phyloP scores from a whole-genome alignment of 2,113 vertebrate genomes.

The Ceuthmochares aereus region DNA sequence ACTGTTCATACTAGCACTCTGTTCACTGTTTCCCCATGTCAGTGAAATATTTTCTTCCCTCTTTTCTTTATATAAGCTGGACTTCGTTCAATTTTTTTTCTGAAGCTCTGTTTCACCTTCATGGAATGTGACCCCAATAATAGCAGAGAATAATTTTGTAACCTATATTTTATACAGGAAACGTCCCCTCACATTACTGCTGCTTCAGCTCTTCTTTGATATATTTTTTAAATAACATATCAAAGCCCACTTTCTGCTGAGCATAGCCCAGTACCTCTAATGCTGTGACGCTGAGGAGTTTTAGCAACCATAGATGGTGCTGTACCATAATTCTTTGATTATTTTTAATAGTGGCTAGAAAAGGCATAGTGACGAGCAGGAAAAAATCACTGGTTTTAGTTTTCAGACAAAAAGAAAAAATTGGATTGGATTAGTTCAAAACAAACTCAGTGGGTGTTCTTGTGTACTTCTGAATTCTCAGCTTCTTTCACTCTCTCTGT shows the following conservation, averaged over 20 bases:
- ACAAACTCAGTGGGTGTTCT: not conserved
- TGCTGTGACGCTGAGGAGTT: not conserved
- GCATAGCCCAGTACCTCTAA: not conserved
- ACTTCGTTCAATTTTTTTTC: not conserved
- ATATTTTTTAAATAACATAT: not conserved
- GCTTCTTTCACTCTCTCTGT: not conserved
- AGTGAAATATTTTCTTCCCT: not conserved
- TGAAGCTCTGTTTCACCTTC: not conserved
- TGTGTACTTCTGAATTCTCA: not conserved
- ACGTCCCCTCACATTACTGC: not conserved
- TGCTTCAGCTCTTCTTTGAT: not conserved
- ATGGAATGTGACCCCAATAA: not conserved
- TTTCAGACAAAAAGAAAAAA: not conserved
- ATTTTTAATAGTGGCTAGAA: not conserved
- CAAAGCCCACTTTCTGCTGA: not conserved
- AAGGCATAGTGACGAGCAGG: not conserved
- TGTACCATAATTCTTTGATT: slow-evolving; percentile 33
- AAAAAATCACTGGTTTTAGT: not conserved
- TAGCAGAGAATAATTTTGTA: not conserved
- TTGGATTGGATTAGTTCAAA: not conserved
- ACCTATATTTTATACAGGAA: not conserved
- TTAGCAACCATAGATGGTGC: slow-evolving; percentile 41
- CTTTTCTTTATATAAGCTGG: not conserved
- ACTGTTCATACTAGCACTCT: not conserved
- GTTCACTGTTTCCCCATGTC: not conserved